A percentile compares a stretch with the other conserved stretches of the same genome.
Conservation (phyloP, 2,797 vertebrate species). For the Schizothorax lantsangensis region DNA sequence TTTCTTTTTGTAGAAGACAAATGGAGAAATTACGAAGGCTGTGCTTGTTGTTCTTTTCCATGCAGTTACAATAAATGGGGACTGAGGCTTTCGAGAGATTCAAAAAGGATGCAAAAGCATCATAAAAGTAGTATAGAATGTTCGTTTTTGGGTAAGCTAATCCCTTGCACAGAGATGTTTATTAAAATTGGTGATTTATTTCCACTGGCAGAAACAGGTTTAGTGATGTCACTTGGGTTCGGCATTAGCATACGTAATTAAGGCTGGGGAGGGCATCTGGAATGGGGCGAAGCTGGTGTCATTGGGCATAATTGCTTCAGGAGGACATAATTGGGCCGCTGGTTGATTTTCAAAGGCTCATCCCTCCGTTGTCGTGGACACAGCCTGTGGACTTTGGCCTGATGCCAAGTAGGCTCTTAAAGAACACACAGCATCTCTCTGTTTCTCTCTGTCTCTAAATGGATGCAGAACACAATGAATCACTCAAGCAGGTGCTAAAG, state of each 20-base stretch:
- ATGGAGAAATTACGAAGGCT: not conserved
- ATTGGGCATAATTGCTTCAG: slow-evolving; percentile 67
- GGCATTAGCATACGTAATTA: slow-evolving; percentile 65
- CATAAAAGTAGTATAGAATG: not conserved
- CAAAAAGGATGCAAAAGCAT: not conserved
- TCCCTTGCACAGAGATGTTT: slow-evolving; percentile 4
- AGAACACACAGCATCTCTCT: slow-evolving; percentile 39
- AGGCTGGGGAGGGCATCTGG: slow-evolving; percentile 60
- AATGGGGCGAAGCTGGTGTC: slow-evolving; percentile 62
- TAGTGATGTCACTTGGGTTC: slow-evolving; percentile 57
- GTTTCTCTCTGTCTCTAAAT: slow-evolving; percentile 48
- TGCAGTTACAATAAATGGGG: not conserved
- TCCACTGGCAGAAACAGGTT: slow-evolving; percentile 39
- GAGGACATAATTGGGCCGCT: slow-evolving; percentile 67
- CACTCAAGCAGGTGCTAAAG: slow-evolving; percentile 36
- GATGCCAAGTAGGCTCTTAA: slow-evolving; percentile 60
- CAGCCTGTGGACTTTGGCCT: slow-evolving; percentile 64
- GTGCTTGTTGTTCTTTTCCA: not conserved
- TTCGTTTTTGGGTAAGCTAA: not conserved
- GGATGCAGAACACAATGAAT: slow-evolving; percentile 35
- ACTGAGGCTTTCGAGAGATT: not conserved
- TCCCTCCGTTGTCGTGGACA: slow-evolving; percentile 65
- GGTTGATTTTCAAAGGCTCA: slow-evolving; percentile 66
- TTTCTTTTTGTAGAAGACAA: not conserved
- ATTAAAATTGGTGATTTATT: slow-evolving; percentile 43